Conservation (phyloP, 1,140 invertebrate species). For the Zaprionus vittiger region DNA sequence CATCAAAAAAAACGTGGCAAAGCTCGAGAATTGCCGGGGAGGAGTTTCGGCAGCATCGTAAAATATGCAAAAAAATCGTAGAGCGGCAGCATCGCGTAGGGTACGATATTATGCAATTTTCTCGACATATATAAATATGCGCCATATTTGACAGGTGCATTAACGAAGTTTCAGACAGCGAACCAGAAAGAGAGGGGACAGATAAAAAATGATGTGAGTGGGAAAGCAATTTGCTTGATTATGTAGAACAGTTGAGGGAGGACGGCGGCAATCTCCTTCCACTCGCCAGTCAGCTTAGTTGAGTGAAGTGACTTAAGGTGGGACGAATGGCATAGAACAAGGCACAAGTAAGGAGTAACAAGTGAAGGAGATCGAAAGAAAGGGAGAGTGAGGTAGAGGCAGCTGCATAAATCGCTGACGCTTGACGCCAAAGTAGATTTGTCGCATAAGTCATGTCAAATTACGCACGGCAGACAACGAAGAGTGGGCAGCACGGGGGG, state of each 20-base stretch:
- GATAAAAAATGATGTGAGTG: slow-evolving; percentile 81
- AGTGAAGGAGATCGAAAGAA: background rate
- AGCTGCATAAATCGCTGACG: slow-evolving; percentile 74
- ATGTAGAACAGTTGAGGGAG: slow-evolving; percentile 65
- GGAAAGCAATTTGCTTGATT: slow-evolving; percentile 82
- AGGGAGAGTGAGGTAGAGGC: background rate
- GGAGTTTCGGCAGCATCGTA: slow-evolving; percentile 33
- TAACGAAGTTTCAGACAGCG: slow-evolving; percentile 71
- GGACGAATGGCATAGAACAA: slow-evolving; percentile 8
- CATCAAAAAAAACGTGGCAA: slow-evolving; percentile 54
- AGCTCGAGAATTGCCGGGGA: slow-evolving; percentile 5
- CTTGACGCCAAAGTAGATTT: slow-evolving; percentile 80
- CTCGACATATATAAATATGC: slow-evolving; percentile 61
- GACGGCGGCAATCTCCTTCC: background rate
- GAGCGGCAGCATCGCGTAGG: slow-evolving; percentile 8
- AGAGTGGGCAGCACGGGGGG: background rate
- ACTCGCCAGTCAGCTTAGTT: slow-evolving; percentile 1
- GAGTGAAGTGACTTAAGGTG: slow-evolving; percentile 4
- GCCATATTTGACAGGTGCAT: slow-evolving; percentile 79
- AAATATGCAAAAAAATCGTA: slow-evolving; percentile 49
- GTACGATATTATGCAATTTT: slow-evolving; percentile 80
- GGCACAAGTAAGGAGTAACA: background rate
- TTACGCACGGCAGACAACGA: slow-evolving; percentile 47
- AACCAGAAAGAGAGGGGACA: slow-evolving; percentile 14
- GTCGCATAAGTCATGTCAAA: slow-evolving; percentile 82